phyloP scores from a whole-genome alignment of 2,797 vertebrate genomes.

The Loriculus beryllinus region DNA sequence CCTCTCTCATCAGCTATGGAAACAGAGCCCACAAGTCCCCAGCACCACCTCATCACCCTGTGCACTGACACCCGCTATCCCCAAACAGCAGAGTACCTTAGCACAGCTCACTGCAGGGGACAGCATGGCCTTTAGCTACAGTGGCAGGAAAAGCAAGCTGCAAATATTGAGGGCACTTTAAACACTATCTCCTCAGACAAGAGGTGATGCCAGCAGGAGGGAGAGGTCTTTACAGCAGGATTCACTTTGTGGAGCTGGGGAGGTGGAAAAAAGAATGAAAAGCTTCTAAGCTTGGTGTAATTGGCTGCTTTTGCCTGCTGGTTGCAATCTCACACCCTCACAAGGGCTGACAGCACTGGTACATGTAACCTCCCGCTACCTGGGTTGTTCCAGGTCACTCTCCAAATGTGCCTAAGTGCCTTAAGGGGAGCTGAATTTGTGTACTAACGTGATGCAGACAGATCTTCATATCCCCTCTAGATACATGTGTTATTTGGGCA shows the following conservation, averaged over 20 bases:
- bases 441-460: not conserved
- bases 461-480: not conserved
- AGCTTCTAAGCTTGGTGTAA: not conserved
- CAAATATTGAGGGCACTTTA: not conserved
- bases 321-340: not conserved
- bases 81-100: rapidly evolving
- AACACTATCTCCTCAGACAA: not conserved
- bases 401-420: constrained; percentile 6
- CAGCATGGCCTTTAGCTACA: not conserved
- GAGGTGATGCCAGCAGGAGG: not conserved
- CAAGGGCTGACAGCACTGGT: not conserved
- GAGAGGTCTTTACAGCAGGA: constrained; percentile 1
- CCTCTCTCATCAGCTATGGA: not conserved
- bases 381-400: constrained; percentile 38
- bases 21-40: not conserved
- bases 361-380: not conserved
- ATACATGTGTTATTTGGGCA: not conserved
- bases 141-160: rapidly evolving
- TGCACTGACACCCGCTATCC: rapidly evolving
- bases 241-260: not conserved
- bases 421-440: constrained; percentile 26
- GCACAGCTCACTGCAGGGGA: rapidly evolving
- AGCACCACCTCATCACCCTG: not conserved
- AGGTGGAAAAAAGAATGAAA: not conserved
- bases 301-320: constrained; percentile 25